phyloP scores from a whole-genome alignment of 2,888 invertebrate species.

The Torymus aiolomorphi region DNA sequence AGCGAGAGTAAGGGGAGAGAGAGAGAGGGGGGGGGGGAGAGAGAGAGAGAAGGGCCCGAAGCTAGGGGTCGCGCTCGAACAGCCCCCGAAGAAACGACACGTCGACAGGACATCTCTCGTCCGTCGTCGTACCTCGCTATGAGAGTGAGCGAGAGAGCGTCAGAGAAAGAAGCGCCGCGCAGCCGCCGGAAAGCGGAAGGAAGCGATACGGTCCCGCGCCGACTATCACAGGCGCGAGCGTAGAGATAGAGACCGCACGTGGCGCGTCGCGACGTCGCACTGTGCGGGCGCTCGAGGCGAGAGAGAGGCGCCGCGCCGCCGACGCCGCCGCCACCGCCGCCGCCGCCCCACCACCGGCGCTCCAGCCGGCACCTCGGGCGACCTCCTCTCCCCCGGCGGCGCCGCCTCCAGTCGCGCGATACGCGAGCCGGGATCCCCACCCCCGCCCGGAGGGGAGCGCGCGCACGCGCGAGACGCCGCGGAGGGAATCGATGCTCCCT shows the following conservation, averaged over 20 bases:
- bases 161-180: conserved; percentile 19
- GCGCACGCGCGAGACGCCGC: conserved; percentile 67
- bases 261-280: conserved; percentile 76
- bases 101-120: too few species aligned
- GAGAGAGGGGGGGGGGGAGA: neutral
- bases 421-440: conserved; percentile 42
- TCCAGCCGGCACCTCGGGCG: conserved; percentile 43
- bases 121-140: neutral
- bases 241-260: conserved; percentile 70
- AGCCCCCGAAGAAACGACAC: conserved; percentile 1
- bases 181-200: conserved; percentile 39
- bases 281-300: conserved; percentile 72
- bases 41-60: conserved; percentile 23
- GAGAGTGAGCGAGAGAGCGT: neutral
- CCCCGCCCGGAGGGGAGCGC: conserved; percentile 1
- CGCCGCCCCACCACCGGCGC: conserved; percentile 53
- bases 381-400: conserved; percentile 62
- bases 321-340: conserved; percentile 63
- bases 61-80: conserved; percentile 15
- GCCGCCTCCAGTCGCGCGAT: conserved; percentile 56
- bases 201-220: conserved; percentile 26
- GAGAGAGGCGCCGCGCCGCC: conserved; percentile 68
- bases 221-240: too few species aligned
- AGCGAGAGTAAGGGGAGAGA: neutral
- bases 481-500: conserved; percentile 67